Evolutionary conservation across 2,113 vertebrate species (phyloP), one percentile per base, ranked within the genome.

Genomic region (Oryzias melastigma): DNA sequence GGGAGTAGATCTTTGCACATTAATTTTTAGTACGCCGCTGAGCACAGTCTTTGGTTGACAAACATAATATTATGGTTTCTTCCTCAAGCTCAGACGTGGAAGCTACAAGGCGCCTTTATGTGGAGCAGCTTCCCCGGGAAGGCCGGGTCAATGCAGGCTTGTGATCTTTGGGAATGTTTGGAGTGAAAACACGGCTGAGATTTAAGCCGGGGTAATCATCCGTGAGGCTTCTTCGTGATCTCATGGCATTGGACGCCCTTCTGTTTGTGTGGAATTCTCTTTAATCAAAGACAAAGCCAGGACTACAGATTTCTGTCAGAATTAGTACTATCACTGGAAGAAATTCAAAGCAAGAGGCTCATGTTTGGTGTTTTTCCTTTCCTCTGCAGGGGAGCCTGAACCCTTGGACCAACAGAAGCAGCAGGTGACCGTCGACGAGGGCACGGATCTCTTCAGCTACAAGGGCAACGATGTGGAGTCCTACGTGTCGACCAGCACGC

Each of bases 381-480:
- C 22, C 80, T 60, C 87, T 16, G 58, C 77, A 98, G 97, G 97
- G 69, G 93, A 96, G 19, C 92, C 93, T 1, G 97, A 99, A 65
- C 95, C 94, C 5, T 87, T 99, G 12, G 96, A 98, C 51, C 93
- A 96, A 65, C 97, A 99, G 88, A 95, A 92, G 66, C 96, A 95
- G 80, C 95, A 98, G 85, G 90, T 93, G 67, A 91, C 91, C 0
- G 88, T 54, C 0, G 94, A 94, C 46, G 92, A 94, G 64, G 93
- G 94, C 47, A 91, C 95, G 0, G 95, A 96, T 77, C 86, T 99
- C 5, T 97, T 97, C 82, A 92, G 93, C 68, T 99, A 99, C 86
- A 98, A 94, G 84, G 97, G 97, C 41, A 99, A 99, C 0, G 97
- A 97, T 0, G 97, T 99, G 55, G 97, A 99, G 73, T 94, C 93